Percentiles rank a stretch among this genome's conserved stretches.
phyloP scores from a whole-genome alignment of 2,888 invertebrate species.

The Lasioglossum villosulum region DNA sequence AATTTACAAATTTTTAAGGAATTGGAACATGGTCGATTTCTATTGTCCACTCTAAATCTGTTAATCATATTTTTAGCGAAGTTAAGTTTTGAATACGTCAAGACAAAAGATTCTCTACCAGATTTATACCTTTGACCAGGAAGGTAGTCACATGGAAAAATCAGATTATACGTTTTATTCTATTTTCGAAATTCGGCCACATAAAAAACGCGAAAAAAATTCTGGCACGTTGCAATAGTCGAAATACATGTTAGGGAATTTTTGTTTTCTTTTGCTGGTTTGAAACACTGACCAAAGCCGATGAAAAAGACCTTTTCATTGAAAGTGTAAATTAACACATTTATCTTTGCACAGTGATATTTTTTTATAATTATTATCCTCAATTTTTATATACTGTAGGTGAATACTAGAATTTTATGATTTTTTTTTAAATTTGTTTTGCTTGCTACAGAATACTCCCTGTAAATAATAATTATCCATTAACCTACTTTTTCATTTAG shows the following conservation, averaged over 20 bases:
- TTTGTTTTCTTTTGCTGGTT: neutral
- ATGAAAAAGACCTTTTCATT: neutral
- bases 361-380: neutral
- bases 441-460: neutral
- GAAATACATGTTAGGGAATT: neutral
- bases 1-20: neutral
- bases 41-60: neutral
- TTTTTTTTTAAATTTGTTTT: too few relatives aligned
- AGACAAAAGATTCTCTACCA: neutral
- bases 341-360: neutral
- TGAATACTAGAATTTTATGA: too few relatives aligned
- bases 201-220: neutral
- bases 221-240: neutral
- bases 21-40: neutral
- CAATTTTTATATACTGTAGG: neutral
- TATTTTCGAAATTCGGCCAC: neutral
- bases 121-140: neutral
- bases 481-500: neutral
- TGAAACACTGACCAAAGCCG: neutral
- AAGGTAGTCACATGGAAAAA: neutral
- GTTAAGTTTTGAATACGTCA: neutral
- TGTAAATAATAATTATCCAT: neutral
- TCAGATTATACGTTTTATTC: neutral
- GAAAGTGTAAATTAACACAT: neutral
- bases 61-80: neutral